Base-by-base conservation (phyloP, 2,797 vertebrate species). In the Spheniscus humboldti region DNA sequence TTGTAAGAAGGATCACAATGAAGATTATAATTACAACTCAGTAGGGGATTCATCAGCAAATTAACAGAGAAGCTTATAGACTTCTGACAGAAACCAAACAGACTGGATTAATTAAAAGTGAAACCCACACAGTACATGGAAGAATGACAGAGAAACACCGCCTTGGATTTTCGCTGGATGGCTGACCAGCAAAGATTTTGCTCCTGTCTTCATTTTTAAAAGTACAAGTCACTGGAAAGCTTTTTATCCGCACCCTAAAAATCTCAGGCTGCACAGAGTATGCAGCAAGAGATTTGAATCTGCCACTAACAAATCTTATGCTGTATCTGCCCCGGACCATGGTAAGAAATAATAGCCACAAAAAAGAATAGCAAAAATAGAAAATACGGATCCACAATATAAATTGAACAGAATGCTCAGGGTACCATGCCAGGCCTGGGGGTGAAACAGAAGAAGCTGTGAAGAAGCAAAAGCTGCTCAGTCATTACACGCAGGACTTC, bases 71-170 rank as follows among this genome's bases (percentile, higher is more conserved):
- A 82, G 67, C n/a, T 90, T 76, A 87, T 13, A 76, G 59, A 48
- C 60, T 86, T 94, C 76, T 89, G 59, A 66, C 52, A 82, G 79
- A 87, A 94, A 22, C n/a, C 47, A 88, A 90, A 90, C 57, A 93
- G 33, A 23, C 28, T 5, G 28, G 39, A 76, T 92, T 90, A 95
- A 95, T 88, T 92, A 93, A 71, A 84, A 81, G 35, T 53, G 73
- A 85, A 95, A 93, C 73, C 25, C 24, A 13, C 47, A 39, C 0
- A 4, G 14, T 56, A 59, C 35, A 25, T 74, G 55, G 17, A 94
- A 85, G 11, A 31, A 37, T 6, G 37, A 39, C 41, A 74, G 52
- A 72, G n/a, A 92, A 93, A 60, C 22, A 39, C 3, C 0, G 2
- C 19, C 71, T 73, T 77, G 43, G 43, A 30, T 37, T 90, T 88